Evolutionary conservation across 1,140 invertebrate species (phyloP).

Genomic region (Drosophila tropicalis): DNA sequence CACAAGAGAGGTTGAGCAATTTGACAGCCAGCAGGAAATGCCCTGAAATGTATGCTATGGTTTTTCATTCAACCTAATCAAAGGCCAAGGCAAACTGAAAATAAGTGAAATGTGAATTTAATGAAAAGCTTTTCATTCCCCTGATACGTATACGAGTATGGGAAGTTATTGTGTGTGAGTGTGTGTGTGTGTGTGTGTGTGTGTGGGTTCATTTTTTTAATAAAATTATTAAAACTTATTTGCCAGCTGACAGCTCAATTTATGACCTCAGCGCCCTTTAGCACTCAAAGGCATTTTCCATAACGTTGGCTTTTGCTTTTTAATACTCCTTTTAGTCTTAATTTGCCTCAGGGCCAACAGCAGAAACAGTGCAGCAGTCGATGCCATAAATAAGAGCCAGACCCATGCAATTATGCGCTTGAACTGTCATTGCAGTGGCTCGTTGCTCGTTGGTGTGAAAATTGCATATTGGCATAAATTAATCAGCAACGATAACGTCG

Average conservation of each 20-base stretch:
- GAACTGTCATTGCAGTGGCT: conserved; percentile 68
- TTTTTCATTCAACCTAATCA: conserved; percentile 52
- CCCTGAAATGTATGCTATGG: conserved; percentile 46
- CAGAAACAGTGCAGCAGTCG: conserved; percentile 24
- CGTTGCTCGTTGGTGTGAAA: conserved; percentile 74
- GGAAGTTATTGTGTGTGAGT: neutral
- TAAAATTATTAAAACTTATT: conserved; percentile 73
- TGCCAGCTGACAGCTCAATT: conserved; percentile 76
- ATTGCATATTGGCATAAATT: conserved; percentile 81
- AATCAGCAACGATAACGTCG: conserved; percentile 60
- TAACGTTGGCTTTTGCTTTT: conserved; percentile 35
- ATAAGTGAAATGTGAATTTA: conserved; percentile 47
- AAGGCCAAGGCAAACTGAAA: conserved; percentile 34
- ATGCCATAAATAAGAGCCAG: conserved; percentile 67
- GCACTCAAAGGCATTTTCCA: conserved; percentile 58
- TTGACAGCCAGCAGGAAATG: conserved; percentile 17
- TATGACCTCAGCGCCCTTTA: conserved; percentile 47
- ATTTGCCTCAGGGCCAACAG: conserved; percentile 37
- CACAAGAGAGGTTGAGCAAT: neutral
- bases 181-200: too few species aligned
- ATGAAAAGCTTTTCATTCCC: conserved; percentile 29
- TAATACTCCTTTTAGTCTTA: conserved; percentile 21
- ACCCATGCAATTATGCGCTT: conserved; percentile 73
- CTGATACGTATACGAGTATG: neutral
- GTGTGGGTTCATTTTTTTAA: conserved; percentile 48